Evolutionary conservation across 2,113 vertebrate genomes (phyloP), one percentile per base, ranked within the genome.

Genomic region (Muntiacus muntjak): DNA sequence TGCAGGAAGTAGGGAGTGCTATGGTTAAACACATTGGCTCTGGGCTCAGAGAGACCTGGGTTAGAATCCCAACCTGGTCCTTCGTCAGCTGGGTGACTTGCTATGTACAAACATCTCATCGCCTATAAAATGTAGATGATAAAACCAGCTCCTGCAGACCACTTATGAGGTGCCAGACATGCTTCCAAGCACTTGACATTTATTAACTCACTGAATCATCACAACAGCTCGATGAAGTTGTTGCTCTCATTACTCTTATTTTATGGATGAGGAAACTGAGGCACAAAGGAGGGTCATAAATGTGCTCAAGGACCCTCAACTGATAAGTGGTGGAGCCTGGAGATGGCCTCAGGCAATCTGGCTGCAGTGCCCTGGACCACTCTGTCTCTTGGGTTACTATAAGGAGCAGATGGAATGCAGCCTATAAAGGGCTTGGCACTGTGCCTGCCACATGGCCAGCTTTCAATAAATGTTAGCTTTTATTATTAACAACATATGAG

Each of bases 401-500:
- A 78, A 91, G 94, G 55, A 78, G 26, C 1, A 16, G 30, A 57
- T 33, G 7, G 88, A 89, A 57, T 11, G 12, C 45, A 89, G 74
- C 33, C 54, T 62, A 17, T 62, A 58, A 92, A 85, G 88, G 28
- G 62, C n/a, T 79, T 93, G 96, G 93, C 47, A 0, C 12, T 3
- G 36, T 36, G 58, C 90, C 87, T 10, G 4, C 19, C 76, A 30
- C 54, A 64, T 33, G 88, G 82, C 79, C 40, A 78, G n/a, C 54
- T 52, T 60, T 92, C 95, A 50, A 40, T 97, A 89, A 93, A 94
- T 82, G 89, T 91, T 89, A 94, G 93, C 89, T 97, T 94, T 96
- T 79, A 94, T 97, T 97, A 95, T 96, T 93, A 96, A 92, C 94
- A 96, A 76, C 91, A 86, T 36, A 78, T n/a, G 26, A 94, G 82